These are phyloP conservation scores for Meloe dianella DNA, from an alignment of 2,888 invertebrate species.

Conservation along the genomic window DNA sequence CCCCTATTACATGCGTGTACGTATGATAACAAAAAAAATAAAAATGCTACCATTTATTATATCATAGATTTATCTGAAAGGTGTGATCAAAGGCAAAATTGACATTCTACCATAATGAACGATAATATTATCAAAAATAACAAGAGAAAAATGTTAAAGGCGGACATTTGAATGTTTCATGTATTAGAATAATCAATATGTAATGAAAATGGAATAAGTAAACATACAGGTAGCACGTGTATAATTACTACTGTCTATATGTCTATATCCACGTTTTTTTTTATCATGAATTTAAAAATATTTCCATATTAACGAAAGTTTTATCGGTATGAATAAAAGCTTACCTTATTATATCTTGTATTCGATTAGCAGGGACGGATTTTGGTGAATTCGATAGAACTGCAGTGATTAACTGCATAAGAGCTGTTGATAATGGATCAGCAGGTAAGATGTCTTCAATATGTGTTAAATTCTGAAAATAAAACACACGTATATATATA, in stretches of 20 bases:
- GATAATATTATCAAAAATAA: background rate
- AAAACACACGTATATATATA: slow-evolving; percentile 16
- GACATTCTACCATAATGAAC: background rate
- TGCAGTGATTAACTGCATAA: slow-evolving; percentile 63
- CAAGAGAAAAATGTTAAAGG: background rate
- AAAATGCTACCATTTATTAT: slow-evolving; percentile 16
- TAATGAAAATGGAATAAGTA: background rate
- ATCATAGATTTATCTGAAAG: slow-evolving; percentile 26
- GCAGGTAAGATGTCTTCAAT: slow-evolving; percentile 54
- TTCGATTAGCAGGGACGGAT: slow-evolving; percentile 57
- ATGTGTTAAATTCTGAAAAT: slow-evolving; percentile 51
- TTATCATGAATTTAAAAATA: too few species aligned
- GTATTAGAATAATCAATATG: background rate
- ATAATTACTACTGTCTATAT: too few species aligned
- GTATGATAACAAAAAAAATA: slow-evolving; percentile 20
- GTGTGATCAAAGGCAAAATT: slow-evolving; percentile 9
- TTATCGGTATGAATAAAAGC: slow-evolving; percentile 39
- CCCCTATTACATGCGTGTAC: slow-evolving; percentile 27
- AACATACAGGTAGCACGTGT: background rate
- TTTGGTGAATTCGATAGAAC: slow-evolving; percentile 61
- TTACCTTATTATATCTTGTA: slow-evolving; percentile 67
- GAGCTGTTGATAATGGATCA: slow-evolving; percentile 59
- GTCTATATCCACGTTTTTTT: too few species aligned
- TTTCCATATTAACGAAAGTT: background rate
- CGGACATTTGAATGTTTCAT: background rate